Conservation (phyloP, 2,113 vertebrate genomes). For the Scatophagus argus region DNA sequence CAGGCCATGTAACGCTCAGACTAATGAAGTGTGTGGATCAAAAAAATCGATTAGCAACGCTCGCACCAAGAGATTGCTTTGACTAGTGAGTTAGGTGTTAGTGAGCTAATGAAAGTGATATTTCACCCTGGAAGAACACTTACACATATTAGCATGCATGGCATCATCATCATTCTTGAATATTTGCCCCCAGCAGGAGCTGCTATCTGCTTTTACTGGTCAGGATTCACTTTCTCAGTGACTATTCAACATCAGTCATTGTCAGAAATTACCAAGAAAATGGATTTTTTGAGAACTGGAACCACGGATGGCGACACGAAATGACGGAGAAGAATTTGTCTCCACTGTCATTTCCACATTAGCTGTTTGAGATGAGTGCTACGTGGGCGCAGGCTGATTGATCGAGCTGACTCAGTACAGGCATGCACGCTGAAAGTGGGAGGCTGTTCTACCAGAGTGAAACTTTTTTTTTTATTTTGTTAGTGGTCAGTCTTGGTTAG, state of each 20-base stretch:
- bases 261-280: neutral
- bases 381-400: neutral
- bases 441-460: constrained; percentile 61
- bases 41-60: constrained; percentile 38
- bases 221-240: neutral
- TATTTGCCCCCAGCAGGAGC: neutral
- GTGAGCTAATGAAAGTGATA: constrained; percentile 60
- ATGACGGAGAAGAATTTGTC: neutral
- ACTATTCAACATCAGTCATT: neutral
- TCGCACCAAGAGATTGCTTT: constrained; percentile 24
- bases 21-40: constrained; percentile 47
- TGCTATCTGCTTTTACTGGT: neutral
- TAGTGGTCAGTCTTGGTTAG: constrained; percentile 72
- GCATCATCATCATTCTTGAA: neutral
- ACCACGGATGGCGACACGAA: neutral
- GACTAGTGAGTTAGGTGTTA: constrained; percentile 65
- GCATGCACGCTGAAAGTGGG: constrained; percentile 9
- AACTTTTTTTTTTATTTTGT: constrained; percentile 25
- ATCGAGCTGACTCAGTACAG: neutral
- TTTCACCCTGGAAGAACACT: constrained; percentile 68
- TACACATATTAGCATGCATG: constrained; percentile 17
- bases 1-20: neutral
- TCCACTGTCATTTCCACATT: neutral
- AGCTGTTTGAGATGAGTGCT: neutral
- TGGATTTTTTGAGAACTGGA: neutral